phyloP scores from a whole-genome alignment of 2,797 vertebrate genomes.

The Lepidocolaptes lacrymiger region DNA sequence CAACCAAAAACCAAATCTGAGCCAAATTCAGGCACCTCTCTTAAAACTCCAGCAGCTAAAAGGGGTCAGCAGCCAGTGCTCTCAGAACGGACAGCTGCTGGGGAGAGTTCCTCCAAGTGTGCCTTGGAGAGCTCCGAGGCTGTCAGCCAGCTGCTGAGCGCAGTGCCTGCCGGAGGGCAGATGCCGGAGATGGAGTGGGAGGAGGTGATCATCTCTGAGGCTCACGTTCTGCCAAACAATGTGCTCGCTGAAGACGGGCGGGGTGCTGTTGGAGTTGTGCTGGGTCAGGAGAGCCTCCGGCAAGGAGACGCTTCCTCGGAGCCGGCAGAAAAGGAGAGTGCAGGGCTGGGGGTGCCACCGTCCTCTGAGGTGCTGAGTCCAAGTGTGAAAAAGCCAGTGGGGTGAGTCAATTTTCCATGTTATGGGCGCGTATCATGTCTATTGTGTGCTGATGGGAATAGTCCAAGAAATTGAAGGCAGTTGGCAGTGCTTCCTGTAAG shows the following conservation, averaged over 20 bases:
- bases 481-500: neutral
- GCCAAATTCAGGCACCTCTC: constrained; percentile 60
- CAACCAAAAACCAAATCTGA: constrained; percentile 78
- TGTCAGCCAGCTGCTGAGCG: constrained; percentile 79
- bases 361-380: constrained; percentile 42
- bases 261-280: neutral
- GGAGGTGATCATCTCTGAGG: constrained; percentile 78
- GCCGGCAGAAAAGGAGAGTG: constrained; percentile 52
- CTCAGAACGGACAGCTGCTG: constrained; percentile 23
- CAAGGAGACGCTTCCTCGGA: constrained; percentile 45
- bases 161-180: constrained; percentile 58
- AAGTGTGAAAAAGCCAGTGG: constrained; percentile 65
- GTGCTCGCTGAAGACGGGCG: constrained; percentile 46
- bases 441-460: neutral
- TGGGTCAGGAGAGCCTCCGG: constrained; percentile 34
- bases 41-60: constrained; percentile 69
- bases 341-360: neutral
- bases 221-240: constrained; percentile 68
- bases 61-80: constrained; percentile 63
- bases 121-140: constrained; percentile 77
- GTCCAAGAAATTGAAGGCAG: neutral
- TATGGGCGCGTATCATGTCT: neutral
- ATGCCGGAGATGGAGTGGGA: constrained; percentile 77
- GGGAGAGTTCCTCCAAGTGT: constrained; percentile 56
- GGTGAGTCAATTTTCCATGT: constrained; percentile 67